Base-by-base conservation (phyloP, 2,888 invertebrate genomes). In the Conops quadrifasciatus region DNA sequence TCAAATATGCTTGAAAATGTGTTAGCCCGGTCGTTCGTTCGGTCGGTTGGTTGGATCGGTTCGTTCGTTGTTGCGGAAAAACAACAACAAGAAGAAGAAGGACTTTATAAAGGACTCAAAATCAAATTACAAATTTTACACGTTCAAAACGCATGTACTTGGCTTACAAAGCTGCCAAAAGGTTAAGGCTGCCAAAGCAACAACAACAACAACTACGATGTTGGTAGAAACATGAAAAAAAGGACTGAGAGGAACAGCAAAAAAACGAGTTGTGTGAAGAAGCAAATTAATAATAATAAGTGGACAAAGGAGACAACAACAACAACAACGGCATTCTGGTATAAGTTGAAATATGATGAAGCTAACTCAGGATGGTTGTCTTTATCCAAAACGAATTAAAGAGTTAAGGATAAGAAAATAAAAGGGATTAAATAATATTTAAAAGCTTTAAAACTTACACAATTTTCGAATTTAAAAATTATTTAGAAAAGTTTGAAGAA, bases 121-220 rank as follows among this genome's bases (percentile, higher is more conserved):
- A 82, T 82, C 82, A 81, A 80, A 82, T 82, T 82, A 78, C 78
- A 80, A 51, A 79, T 80, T 81, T 83, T 80, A 83, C 80, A 83
- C 82, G 81, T 82, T 83, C 77, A 80, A 82, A 83, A 82, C 79
- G 81, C 81, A 83, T 83, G 82, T 82, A 82, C 83, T 82, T 82
- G 83, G 83, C 83, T 83, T 82, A 83, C 81, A 78, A 80, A 80
- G 79, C 79, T 76, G 28, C 53, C 53, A 63, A 51, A 51, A 60
- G 69, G 26, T 56, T 60, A 51, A 24, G 47, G 5, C 19, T 60
- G 59, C 59, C 49, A 60, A 68, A 21, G 30, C n/a, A 60, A 60
- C 15, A 68, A 26, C 19, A 68, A 68, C 28, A 68, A 49, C 21
- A 66, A 67, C 21, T 21, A 69, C 62, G 9, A 26, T 7, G 30